Evolutionary conservation across 1,140 invertebrate genomes (phyloP).

Genomic region (Gryllus bimaculatus): DNA sequence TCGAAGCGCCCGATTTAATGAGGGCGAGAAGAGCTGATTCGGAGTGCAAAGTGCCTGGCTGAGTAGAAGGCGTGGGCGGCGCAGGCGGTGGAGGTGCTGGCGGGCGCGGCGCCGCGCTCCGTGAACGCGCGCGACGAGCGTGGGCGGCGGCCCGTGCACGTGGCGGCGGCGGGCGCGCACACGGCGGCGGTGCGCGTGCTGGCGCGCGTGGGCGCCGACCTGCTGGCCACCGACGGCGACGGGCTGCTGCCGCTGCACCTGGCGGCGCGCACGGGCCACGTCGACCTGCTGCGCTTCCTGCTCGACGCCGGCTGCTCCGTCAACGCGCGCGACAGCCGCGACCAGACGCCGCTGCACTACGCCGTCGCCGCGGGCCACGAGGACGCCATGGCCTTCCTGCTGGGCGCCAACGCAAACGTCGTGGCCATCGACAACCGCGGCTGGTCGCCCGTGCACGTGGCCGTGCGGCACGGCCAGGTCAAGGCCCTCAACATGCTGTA

Average conservation of each 20-base stretch:
- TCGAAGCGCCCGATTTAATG: no score
- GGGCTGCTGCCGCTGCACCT: constrained; percentile 71
- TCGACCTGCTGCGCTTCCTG: constrained; percentile 61
- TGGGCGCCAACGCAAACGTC: constrained; percentile 60
- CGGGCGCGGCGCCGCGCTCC: constrained; percentile 54
- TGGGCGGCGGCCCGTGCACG: constrained; percentile 59
- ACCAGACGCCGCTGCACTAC: constrained; percentile 63
- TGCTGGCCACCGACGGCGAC: constrained; percentile 56
- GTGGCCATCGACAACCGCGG: constrained; percentile 67
- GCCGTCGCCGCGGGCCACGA: constrained; percentile 64
- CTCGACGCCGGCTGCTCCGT: constrained; percentile 60
- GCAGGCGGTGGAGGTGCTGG: constrained; percentile 50
- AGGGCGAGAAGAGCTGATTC: no score
- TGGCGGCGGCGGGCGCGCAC: constrained; percentile 69
- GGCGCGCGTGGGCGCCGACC: constrained; percentile 58
- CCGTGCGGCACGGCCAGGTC: constrained; percentile 35
- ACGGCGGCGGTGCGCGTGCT: constrained; percentile 60
- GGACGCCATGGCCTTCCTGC: constrained; percentile 63
- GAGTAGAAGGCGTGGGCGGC: no score
- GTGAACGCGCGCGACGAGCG: constrained; percentile 60
- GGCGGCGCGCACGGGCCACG: constrained; percentile 59
- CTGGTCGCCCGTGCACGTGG: constrained; percentile 63
- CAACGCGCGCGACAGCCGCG: constrained; percentile 64
- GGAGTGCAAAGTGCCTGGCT: no score
- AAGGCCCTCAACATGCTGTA: not conserved